Evolutionary conservation across 2,797 vertebrate species (phyloP).

Genomic region (Chiloscyllium punctatum): DNA sequence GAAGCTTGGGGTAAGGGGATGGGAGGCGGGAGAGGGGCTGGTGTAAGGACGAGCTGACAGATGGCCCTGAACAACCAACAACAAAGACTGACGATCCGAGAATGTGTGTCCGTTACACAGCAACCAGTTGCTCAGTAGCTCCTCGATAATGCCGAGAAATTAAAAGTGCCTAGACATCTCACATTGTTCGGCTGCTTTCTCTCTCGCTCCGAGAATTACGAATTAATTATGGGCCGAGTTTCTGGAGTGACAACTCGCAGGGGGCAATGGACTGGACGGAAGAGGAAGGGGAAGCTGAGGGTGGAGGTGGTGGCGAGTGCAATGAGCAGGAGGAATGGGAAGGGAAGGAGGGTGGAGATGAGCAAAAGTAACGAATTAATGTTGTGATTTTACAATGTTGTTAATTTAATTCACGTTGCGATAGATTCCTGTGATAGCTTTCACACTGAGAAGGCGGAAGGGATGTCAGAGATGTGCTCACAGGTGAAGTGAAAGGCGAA

Average conservation of each 20-base stretch:
- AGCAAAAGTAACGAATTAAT: too few relatives aligned
- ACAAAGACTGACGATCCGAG: neutral
- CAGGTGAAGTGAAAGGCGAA: neutral
- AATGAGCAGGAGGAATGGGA: too few relatives aligned
- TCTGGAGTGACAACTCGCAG: neutral
- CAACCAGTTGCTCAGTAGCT: conserved; percentile 5
- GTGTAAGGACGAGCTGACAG: neutral
- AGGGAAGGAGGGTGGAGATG: too few relatives aligned
- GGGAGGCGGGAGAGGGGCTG: neutral
- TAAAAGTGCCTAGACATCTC: neutral
- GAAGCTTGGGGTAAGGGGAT: neutral
- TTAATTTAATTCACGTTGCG: neutral
- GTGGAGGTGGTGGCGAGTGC: neutral
- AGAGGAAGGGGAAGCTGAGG: too few relatives aligned
- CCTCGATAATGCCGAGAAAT: neutral
- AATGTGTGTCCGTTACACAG: neutral
- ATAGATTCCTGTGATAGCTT: neutral
- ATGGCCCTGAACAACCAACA: neutral
- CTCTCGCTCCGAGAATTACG: neutral
- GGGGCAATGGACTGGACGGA: neutral
- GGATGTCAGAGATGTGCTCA: neutral
- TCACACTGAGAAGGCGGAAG: neutral
- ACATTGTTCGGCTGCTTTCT: neutral
- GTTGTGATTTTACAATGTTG: neutral
- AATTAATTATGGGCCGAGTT: neutral